These are phyloP conservation scores for Diuraphis noxia DNA, from an alignment of 1,140 invertebrate species.

Conservation along the genomic window DNA sequence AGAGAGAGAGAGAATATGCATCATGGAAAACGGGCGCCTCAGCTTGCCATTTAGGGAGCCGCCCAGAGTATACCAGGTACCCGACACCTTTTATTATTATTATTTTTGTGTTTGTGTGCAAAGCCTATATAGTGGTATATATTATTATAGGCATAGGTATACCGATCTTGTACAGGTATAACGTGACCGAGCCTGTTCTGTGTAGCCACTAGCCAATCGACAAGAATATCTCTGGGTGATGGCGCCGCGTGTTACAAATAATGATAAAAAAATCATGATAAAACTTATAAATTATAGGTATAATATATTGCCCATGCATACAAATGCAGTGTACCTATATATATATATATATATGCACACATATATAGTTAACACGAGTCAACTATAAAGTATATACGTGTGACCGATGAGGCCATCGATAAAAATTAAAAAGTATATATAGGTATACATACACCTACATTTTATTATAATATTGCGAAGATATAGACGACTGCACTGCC, in stretches of 20 bases:
- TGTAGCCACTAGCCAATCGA: constrained; percentile 1
- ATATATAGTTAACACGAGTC: neutral
- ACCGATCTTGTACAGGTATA: neutral
- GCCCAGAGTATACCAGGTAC: neutral
- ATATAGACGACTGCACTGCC: neutral
- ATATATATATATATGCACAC: neutral
- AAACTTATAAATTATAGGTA: neutral
- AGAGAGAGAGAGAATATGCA: neutral
- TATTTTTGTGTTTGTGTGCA: neutral
- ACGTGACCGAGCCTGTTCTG: neutral
- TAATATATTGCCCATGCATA: neutral
- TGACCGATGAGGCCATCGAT: neutral
- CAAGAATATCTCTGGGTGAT: constrained; percentile 18
- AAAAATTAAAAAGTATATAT: neutral
- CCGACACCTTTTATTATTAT: constrained; percentile 1
- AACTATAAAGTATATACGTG: neutral
- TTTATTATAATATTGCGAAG: neutral
- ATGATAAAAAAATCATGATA: neutral
- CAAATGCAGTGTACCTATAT: neutral
- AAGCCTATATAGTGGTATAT: neutral
- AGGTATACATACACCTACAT: neutral
- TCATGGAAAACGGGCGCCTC: neutral
- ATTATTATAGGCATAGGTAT: neutral
- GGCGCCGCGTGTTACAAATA: neutral
- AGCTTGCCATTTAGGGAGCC: neutral